These are phyloP conservation scores for Thyatira batis DNA, from an alignment of 2,888 invertebrate genomes.

Conservation along the genomic window DNA sequence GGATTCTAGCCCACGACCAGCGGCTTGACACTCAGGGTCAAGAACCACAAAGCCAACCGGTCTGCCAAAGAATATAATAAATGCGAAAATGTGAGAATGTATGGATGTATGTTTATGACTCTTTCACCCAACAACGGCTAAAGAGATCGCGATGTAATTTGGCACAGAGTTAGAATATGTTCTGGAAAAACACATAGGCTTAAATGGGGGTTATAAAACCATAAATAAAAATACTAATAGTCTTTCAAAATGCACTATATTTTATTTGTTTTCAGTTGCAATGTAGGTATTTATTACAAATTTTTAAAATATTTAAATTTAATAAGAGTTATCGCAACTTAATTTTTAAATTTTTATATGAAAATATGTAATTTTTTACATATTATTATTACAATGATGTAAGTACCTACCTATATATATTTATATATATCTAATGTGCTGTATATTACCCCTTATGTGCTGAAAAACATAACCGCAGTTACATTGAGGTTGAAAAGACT, in stretches of 20 bases:
- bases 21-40: too few species aligned
- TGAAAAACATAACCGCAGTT: constrained; percentile 20
- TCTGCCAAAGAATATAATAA: too few species aligned
- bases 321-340: constrained; percentile 45
- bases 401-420: constrained; percentile 20
- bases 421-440: constrained; percentile 24
- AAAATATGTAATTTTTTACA: constrained; percentile 50
- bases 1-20: too few species aligned
- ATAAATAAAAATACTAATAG: constrained; percentile 24
- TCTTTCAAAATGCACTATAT: constrained; percentile 65
- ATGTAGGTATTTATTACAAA: constrained; percentile 52
- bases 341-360: constrained; percentile 48
- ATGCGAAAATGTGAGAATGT: too few species aligned
- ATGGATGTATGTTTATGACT: too few species aligned
- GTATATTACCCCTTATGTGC: constrained; percentile 22
- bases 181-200: too few species aligned
- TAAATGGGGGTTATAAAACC: too few species aligned
- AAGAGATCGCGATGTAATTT: too few species aligned
- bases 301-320: constrained; percentile 39
- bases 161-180: too few species aligned
- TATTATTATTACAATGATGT: too few species aligned
- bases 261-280: constrained; percentile 58
- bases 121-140: too few species aligned
- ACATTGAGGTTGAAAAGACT: constrained; percentile 21
- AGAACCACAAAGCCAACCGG: too few species aligned